A percentile compares a stretch with the other conserved stretches of the same genome.
phyloP scores from a whole-genome alignment of 2,797 vertebrate species.

The Steatocranus sp. region DNA sequence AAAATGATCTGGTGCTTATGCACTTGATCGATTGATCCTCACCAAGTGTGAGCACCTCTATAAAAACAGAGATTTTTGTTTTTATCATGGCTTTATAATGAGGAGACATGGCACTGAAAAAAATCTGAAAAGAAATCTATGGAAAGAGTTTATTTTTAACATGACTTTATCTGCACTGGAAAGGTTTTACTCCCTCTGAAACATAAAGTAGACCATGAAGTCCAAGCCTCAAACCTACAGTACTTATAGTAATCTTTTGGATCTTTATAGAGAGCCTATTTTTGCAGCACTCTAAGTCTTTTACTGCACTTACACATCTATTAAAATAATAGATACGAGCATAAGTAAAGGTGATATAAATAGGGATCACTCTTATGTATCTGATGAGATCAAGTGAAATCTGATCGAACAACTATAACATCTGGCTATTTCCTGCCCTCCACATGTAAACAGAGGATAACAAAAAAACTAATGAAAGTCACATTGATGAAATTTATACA shows the following conservation, averaged over 20 bases:
- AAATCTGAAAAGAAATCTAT: rapidly evolving
- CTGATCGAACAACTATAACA: background rate
- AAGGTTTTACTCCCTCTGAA: background rate
- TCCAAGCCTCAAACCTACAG: background rate
- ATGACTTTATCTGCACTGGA: background rate
- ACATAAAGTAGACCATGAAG: background rate
- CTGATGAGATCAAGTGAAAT: background rate
- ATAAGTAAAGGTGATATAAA: background rate
- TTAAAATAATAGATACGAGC: background rate
- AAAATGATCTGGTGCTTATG: background rate
- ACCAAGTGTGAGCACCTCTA: background rate
- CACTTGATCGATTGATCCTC: background rate
- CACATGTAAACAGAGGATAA: background rate
- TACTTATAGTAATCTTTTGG: background rate
- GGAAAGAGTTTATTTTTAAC: background rate
- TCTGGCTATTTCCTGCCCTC: background rate
- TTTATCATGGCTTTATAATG: background rate
- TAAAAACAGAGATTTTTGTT: background rate
- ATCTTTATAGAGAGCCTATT: background rate
- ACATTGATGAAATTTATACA: background rate
- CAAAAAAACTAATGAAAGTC: background rate
- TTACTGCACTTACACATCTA: background rate
- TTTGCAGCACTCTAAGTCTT: background rate
- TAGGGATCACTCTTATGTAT: background rate
- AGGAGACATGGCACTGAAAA: background rate